Evolutionary conservation across 2,888 invertebrate genomes (phyloP).

Genomic region (Cryptophagus acutangulus): DNA sequence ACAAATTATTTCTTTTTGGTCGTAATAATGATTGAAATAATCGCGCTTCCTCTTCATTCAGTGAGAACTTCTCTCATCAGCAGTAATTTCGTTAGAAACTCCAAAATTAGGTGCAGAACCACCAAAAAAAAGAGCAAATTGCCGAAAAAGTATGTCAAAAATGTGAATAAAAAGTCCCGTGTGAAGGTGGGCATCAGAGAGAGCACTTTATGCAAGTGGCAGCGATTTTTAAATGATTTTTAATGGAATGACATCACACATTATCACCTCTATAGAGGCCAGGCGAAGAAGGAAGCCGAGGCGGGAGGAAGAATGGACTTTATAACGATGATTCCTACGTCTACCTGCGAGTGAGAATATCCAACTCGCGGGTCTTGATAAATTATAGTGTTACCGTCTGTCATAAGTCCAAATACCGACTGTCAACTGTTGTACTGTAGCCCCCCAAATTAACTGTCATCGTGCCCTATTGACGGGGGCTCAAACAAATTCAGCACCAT

Average conservation of each 20-base stretch:
- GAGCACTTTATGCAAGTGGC: conserved; percentile 8
- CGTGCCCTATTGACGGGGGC: conserved; percentile 26
- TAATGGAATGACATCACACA: conserved; percentile 15
- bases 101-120: no score
- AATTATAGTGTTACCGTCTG: conserved; percentile 32
- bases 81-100: no score
- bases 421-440: conserved; percentile 28
- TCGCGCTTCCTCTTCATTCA: no score
- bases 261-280: conserved; percentile 9
- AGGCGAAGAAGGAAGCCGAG: conserved; percentile 10
- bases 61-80: no score
- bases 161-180: conserved; percentile 9
- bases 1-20: no score
- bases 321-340: conserved; percentile 27
- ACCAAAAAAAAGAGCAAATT: no score
- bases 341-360: conserved; percentile 27
- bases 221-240: conserved; percentile 14
- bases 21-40: no score
- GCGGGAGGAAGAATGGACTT: conserved; percentile 13
- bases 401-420: conserved; percentile 33
- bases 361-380: conserved; percentile 27
- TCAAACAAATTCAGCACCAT: conserved; percentile 23
- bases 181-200: conserved; percentile 8
- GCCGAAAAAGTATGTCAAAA: no score
- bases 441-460: conserved; percentile 28